phyloP scores from a whole-genome alignment of 2,888 invertebrate genomes.

The Eilema depressum region DNA sequence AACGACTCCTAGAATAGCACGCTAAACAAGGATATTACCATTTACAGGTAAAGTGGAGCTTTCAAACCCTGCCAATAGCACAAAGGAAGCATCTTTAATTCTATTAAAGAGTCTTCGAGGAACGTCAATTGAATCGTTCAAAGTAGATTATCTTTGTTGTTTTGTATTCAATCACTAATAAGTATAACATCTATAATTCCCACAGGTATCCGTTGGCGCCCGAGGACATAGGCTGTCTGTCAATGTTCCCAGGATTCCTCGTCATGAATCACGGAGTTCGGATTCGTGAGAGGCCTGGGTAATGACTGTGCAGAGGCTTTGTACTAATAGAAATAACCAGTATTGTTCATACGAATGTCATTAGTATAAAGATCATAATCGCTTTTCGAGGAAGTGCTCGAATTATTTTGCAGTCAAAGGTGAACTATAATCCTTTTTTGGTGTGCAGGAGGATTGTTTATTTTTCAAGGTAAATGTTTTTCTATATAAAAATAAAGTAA shows the following conservation, averaged over 20 bases:
- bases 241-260: conserved; percentile 48
- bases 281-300: conserved; percentile 64
- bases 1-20: conserved; percentile 30
- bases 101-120: conserved; percentile 42
- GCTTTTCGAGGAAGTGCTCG: background rate
- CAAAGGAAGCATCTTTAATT: conserved; percentile 45
- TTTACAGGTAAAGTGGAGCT: conserved; percentile 15
- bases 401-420: background rate
- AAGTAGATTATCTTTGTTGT: conserved; percentile 40
- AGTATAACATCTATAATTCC: conserved; percentile 36
- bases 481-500: too few relatives aligned
- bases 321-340: conserved; percentile 49
- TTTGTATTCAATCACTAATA: conserved; percentile 46
- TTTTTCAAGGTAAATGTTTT: too few relatives aligned
- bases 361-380: conserved; percentile 18
- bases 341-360: conserved; percentile 36
- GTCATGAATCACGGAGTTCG: conserved; percentile 49
- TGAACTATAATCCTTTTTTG: background rate
- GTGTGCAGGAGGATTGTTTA: background rate
- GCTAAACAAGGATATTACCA: conserved; percentile 32
- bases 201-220: conserved; percentile 28
- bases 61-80: conserved; percentile 12
- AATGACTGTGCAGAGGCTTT: conserved; percentile 60
- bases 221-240: conserved; percentile 46
- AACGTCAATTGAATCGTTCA: conserved; percentile 38